Conservation (phyloP, 2,888 invertebrate species). For the Drosophila anomalata region DNA sequence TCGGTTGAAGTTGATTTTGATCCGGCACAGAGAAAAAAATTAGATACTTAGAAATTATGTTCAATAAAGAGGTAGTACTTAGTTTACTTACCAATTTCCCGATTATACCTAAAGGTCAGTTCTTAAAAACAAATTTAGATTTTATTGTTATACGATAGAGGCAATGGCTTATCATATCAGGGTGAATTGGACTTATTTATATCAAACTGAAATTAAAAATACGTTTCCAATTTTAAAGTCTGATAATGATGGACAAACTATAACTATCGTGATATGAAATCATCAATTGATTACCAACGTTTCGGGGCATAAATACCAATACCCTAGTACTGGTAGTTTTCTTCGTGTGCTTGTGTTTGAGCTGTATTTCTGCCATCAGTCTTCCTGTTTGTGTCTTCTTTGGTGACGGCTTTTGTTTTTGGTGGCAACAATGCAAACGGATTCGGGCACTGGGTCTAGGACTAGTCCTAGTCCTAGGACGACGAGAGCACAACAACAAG, state of each 20-base stretch:
- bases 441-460: conserved; percentile 24
- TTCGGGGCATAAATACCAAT: not conserved
- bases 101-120: not conserved
- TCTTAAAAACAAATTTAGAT: conserved; percentile 1
- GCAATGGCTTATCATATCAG: conserved; percentile 1
- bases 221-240: not conserved
- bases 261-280: conserved; percentile 1
- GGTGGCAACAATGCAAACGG: conserved; percentile 55
- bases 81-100: not conserved
- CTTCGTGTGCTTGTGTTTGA: conserved; percentile 39
- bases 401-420: conserved; percentile 72
- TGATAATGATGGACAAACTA: conserved; percentile 1
- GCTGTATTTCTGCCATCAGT: conserved; percentile 21
- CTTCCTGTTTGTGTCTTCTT: conserved; percentile 59
- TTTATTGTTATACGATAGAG: not conserved
- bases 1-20: conserved; percentile 20
- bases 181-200: not conserved
- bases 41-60: no score
- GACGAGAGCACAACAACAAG: no score
- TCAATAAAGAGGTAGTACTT: not conserved
- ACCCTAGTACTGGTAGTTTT: not conserved
- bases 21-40: conserved; percentile 11
- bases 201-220: conserved; percentile 4
- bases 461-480: not conserved
- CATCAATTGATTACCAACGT: not conserved